Base-by-base conservation (phyloP, 2,888 invertebrate genomes). In the Iphiclides podalirius region DNA sequence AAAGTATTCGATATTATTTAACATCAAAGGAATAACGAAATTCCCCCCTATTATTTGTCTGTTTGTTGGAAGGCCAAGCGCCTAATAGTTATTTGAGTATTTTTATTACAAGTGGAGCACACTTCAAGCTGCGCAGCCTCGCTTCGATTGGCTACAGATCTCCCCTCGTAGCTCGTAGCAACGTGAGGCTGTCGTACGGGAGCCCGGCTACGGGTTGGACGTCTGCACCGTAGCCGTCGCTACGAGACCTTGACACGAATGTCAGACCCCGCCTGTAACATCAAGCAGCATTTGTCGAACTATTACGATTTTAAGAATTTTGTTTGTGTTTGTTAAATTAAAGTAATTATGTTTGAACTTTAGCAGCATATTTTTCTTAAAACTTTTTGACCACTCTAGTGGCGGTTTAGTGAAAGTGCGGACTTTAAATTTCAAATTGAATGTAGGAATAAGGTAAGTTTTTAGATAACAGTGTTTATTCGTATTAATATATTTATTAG, bases 161-260 rank as follows among this genome's bases (percentile, higher is more conserved):
- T 76, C 83, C 78, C 81, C 80, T 78, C 82, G 84, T 85, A 86
- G 87, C 85, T 79, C 80, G 82, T 86, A 81, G 85, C 86, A 84
- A 86, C 86, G 83, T 76, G 84, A 77, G 77, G 71, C 80, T 86
- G 80, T 87, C 79, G 84, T 83, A 73, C 83, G 77, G 81, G 81
- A 74, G 74, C 70, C 69, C 75, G 75, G 81, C 81, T 82, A 77
- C 87, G 75, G 68, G 72, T 76, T 81, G 81, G 85, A 79, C 86
- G 87, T 77, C 78, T 79, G 78, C 81, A 72, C 61, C 73, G 79
- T 76, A 79, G 77, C 67, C 48, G 54, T 55, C 49, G 56, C 47
- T 56, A 57, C 55, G 67, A 66, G 75, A 76, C 81, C 84, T 82
- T 81, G 81, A 82, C 81, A 83, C 84, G 79, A 67, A 72, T 78